phyloP scores from a whole-genome alignment of 2,888 invertebrate genomes.

The Sinodicranocentrus sp. region DNA sequence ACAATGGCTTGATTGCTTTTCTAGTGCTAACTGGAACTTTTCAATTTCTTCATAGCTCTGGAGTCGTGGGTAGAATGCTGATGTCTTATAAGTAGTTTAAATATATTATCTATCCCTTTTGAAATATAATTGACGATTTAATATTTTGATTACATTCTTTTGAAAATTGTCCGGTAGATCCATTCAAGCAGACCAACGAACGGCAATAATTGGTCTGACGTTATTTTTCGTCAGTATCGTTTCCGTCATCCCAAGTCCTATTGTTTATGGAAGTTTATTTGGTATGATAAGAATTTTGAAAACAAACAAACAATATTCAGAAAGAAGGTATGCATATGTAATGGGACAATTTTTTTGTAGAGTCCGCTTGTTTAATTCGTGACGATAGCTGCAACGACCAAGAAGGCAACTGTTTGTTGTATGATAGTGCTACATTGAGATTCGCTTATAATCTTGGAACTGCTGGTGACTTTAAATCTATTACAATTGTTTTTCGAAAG shows the following conservation, averaged over 20 bases:
- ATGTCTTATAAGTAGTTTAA: slow-evolving; percentile 82
- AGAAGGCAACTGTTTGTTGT: slow-evolving; percentile 77
- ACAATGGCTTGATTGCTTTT: slow-evolving; percentile 76
- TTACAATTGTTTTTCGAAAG: not conserved
- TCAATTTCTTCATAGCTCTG: slow-evolving; percentile 83
- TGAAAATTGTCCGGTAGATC: slow-evolving; percentile 80
- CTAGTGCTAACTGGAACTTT: slow-evolving; percentile 78
- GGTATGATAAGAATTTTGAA: too few species aligned
- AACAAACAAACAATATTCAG: not conserved
- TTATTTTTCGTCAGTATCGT: slow-evolving; percentile 83
- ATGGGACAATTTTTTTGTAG: slow-evolving; percentile 41
- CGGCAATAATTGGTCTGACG: slow-evolving; percentile 83
- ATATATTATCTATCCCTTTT: not conserved
- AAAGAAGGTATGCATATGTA: slow-evolving; percentile 2
- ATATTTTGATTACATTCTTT: too few species aligned
- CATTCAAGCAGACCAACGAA: slow-evolving; percentile 82
- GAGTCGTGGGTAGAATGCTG: slow-evolving; percentile 83
- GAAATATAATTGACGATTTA: not conserved
- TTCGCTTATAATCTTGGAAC: slow-evolving; percentile 73
- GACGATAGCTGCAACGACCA: slow-evolving; percentile 80
- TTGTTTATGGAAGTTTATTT: slow-evolving; percentile 85
- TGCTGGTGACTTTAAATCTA: slow-evolving; percentile 62
- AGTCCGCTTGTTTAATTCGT: slow-evolving; percentile 72
- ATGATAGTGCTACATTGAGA: slow-evolving; percentile 70
- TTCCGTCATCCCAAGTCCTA: slow-evolving; percentile 85